Percentiles rank a stretch among this genome's conserved stretches.
These are phyloP conservation scores for Chinchilla lanigera DNA, from an alignment of 2,113 vertebrate species.

Conservation along the genomic window DNA sequence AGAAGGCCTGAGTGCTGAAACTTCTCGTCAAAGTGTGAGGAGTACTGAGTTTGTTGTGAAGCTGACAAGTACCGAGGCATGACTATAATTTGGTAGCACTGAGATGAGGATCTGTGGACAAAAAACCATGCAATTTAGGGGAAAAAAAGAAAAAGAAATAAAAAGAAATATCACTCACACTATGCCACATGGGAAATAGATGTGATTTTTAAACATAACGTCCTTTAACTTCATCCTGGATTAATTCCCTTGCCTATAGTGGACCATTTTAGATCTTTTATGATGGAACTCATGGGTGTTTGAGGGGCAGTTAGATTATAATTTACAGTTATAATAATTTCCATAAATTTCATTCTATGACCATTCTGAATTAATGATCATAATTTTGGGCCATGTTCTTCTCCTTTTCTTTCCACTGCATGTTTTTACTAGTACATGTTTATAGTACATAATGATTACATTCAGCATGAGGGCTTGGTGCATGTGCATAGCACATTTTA, in stretches of 20 bases:
- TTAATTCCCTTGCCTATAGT: neutral
- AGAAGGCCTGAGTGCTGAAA: neutral
- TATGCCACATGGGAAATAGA: neutral
- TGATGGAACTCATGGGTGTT: neutral
- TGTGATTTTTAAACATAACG: neutral
- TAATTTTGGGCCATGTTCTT: neutral
- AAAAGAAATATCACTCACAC: neutral
- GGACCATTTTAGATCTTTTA: neutral
- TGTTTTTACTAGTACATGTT: neutral
- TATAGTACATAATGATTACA: neutral
- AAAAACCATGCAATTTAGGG: neutral
- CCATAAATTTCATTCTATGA: constrained; percentile 8
- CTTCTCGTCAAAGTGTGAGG: neutral
- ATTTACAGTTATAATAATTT: neutral
- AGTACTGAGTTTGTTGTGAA: neutral
- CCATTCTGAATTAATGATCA: constrained; percentile 1
- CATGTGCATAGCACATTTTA: neutral
- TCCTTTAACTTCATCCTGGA: neutral
- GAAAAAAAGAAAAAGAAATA: neutral
- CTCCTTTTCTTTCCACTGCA: neutral
- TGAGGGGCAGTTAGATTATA: neutral
- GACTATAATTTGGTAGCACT: neutral
- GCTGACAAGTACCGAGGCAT: neutral
- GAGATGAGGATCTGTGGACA: neutral
- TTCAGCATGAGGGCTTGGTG: neutral